Percentiles rank a stretch among this genome's conserved stretches.
These are phyloP conservation scores for Moxostoma hubbsi DNA, from an alignment of 2,797 vertebrate genomes.

Conservation along the genomic window DNA sequence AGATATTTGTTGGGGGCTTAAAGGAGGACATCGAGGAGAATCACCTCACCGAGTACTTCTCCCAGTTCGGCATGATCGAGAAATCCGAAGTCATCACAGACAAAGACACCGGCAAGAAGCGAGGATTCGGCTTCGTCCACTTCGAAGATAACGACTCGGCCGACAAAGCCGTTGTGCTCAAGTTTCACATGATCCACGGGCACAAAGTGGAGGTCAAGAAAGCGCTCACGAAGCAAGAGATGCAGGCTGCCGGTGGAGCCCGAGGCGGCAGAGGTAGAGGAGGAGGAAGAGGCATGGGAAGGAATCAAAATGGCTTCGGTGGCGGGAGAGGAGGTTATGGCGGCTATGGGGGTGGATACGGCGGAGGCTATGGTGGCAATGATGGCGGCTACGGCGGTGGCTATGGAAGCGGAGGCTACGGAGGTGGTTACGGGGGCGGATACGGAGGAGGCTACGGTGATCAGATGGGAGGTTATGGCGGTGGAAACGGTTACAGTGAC, in stretches of 20 bases:
- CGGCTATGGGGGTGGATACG: constrained; percentile 67
- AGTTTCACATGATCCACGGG: constrained; percentile 86
- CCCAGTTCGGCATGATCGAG: constrained; percentile 83
- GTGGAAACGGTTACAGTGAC: constrained; percentile 63
- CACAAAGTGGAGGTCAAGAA: constrained; percentile 87
- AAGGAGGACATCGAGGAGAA: constrained; percentile 83
- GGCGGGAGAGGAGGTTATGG: constrained; percentile 65
- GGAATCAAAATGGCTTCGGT: constrained; percentile 72
- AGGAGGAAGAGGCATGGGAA: constrained; percentile 77
- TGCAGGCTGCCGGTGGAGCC: constrained; percentile 76
- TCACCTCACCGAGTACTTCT: constrained; percentile 83
- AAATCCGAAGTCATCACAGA: constrained; percentile 86
- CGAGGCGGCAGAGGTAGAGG: constrained; percentile 70
- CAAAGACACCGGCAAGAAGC: constrained; percentile 86
- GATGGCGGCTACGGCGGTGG: too few relatives aligned
- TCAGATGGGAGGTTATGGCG: constrained; percentile 60
- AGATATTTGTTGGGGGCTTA: constrained; percentile 85
- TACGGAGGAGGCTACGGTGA: constrained; percentile 74
- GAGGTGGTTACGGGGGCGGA: constrained; percentile 74
- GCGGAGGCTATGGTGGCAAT: constrained; percentile 62
- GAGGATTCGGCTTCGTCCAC: constrained; percentile 86
- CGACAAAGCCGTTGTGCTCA: constrained; percentile 85
- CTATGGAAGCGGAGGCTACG: constrained; percentile 73
- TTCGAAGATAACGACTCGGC: constrained; percentile 85
- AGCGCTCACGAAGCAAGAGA: constrained; percentile 85